Evolutionary conservation across 2,113 vertebrate genomes (phyloP).

Genomic region (Oncorhynchus gorbuscha): DNA sequence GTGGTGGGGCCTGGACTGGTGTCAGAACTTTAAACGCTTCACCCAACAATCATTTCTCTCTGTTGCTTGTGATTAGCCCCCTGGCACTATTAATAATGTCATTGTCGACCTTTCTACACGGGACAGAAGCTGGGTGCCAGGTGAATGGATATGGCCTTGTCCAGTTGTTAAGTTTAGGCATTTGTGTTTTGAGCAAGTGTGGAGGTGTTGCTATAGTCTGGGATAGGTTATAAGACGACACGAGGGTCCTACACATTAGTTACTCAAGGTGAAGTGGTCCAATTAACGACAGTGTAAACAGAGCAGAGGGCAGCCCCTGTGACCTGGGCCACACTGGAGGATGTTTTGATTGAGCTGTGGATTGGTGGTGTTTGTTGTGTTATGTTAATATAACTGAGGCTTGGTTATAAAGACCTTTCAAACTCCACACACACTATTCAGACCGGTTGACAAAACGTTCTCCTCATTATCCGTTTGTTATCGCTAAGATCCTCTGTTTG

Average conservation of each 20-base stretch:
- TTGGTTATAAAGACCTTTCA: conserved; percentile 6
- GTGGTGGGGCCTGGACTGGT: background rate
- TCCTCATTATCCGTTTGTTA: background rate
- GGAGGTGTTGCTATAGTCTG: conserved; percentile 18
- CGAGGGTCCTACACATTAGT: background rate
- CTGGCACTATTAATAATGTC: too few relatives aligned
- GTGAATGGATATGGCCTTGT: background rate
- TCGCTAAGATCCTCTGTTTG: background rate
- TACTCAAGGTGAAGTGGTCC: conserved; percentile 4
- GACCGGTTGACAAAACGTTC: background rate
- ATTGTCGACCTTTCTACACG: background rate
- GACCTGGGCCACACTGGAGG: conserved; percentile 10
- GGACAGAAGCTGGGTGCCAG: background rate
- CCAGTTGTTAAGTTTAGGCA: background rate
- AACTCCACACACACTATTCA: background rate
- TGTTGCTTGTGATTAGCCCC: background rate
- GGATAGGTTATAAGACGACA: conserved; percentile 4
- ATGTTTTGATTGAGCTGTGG: conserved; percentile 6
- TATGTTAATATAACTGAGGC: background rate
- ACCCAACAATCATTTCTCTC: too few relatives aligned
- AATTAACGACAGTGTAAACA: conserved; percentile 8
- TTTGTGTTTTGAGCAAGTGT: background rate
- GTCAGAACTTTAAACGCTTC: too few relatives aligned
- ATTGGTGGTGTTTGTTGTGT: background rate
- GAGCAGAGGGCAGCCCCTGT: conserved; percentile 1